A percentile compares a stretch with the other conserved stretches of the same genome.
Evolutionary conservation across 2,888 invertebrate genomes (phyloP).

Genomic region (Scrobipalpa costella): DNA sequence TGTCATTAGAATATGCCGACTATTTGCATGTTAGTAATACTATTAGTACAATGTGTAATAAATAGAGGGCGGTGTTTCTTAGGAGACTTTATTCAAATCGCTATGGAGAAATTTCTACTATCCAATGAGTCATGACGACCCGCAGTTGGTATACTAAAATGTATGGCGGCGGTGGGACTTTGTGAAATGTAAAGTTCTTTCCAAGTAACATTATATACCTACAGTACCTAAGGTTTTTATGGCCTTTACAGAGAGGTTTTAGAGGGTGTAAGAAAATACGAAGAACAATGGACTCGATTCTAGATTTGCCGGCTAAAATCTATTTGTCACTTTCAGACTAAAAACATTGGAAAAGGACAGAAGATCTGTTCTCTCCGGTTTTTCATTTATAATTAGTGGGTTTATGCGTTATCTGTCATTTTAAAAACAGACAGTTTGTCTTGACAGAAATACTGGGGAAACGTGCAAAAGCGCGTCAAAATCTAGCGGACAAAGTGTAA

Average conservation of each 20-base stretch:
- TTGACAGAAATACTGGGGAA: too few relatives aligned
- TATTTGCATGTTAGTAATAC: conserved; percentile 57
- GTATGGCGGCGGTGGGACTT: conserved; percentile 20
- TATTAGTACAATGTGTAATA: conserved; percentile 40
- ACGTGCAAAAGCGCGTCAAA: too few relatives aligned
- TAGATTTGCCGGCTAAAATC: too few relatives aligned
- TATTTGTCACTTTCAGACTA: too few relatives aligned
- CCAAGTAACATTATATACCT: conserved; percentile 24
- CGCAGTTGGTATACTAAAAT: conserved; percentile 15
- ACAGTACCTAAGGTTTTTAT: conserved; percentile 5
- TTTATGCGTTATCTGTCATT: too few relatives aligned
- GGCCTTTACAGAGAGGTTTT: background rate
- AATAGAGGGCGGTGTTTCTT: conserved; percentile 57
- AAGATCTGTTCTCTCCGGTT: too few relatives aligned
- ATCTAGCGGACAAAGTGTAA: too few relatives aligned
- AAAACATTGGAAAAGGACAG: too few relatives aligned
- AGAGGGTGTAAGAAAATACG: background rate
- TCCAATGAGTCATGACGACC: conserved; percentile 21
- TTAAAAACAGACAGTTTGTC: too few relatives aligned
- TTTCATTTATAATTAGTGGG: too few relatives aligned
- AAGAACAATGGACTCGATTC: too few relatives aligned
- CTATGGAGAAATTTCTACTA: conserved; percentile 38
- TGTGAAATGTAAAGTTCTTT: conserved; percentile 31
- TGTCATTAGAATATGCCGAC: conserved; percentile 49
- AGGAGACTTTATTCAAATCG: conserved; percentile 54